Conservation (phyloP, 1,140 invertebrate species). For the Formica selysi region DNA sequence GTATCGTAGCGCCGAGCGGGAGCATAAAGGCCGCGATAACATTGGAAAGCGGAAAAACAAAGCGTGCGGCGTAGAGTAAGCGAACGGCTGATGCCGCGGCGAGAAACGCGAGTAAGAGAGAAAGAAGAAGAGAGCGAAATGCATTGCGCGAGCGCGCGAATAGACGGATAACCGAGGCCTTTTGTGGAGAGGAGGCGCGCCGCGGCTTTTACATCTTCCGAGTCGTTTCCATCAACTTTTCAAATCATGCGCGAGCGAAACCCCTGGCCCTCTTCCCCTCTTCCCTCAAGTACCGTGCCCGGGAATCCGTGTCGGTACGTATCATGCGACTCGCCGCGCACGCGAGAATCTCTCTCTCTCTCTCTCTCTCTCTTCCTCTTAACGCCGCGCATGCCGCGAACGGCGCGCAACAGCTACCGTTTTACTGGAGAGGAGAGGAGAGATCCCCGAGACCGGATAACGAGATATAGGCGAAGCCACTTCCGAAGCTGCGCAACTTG, state of each 20-base stretch:
- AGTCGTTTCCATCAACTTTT: constrained; percentile 74
- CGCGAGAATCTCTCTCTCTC: constrained; percentile 62
- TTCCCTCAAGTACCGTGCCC: background rate
- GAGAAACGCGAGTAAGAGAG: constrained; percentile 40
- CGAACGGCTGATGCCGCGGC: constrained; percentile 10
- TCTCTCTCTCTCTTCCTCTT: constrained; percentile 8
- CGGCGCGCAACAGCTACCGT: constrained; percentile 40
- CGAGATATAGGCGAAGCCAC: constrained; percentile 51
- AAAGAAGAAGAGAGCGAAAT: constrained; percentile 32
- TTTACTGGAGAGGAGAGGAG: constrained; percentile 35
- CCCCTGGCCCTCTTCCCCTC: background rate
- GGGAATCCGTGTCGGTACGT: constrained; percentile 57
- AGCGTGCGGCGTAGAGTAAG: constrained; percentile 57
- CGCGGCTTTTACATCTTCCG: constrained; percentile 79
- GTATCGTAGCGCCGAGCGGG: constrained; percentile 35
- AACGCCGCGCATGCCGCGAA: background rate
- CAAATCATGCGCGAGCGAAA: constrained; percentile 75
- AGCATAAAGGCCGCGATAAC: constrained; percentile 48
- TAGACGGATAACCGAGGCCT: constrained; percentile 74
- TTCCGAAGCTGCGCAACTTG: constrained; percentile 51
- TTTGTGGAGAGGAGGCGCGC: constrained; percentile 75
- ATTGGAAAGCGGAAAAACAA: constrained; percentile 63
- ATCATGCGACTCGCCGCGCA: constrained; percentile 76
- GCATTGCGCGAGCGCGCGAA: constrained; percentile 59
- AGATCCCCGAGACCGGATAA: constrained; percentile 49